These are phyloP conservation scores for Cepaea hortensis DNA, from an alignment of 2,888 invertebrate species.

Conservation along the genomic window DNA sequence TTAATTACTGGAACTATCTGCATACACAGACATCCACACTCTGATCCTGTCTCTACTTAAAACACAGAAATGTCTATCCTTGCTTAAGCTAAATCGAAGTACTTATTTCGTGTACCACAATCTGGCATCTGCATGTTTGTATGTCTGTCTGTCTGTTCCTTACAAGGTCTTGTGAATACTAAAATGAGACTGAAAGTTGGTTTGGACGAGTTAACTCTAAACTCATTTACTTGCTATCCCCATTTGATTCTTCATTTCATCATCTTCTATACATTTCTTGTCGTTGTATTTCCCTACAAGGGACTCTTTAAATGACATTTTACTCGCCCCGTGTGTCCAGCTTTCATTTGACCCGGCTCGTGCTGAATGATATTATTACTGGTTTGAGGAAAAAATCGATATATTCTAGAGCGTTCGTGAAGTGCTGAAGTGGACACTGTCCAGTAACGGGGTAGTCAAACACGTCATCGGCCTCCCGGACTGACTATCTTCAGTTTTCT, in stretches of 20 bases:
- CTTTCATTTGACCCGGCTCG: not conserved
- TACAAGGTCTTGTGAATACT: not conserved
- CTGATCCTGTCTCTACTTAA: no score
- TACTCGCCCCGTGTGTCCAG: not conserved
- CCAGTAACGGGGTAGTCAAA: constrained; percentile 10
- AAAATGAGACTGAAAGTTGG: not conserved
- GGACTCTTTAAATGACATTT: constrained; percentile 18
- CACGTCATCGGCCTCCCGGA: not conserved
- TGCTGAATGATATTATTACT: constrained; percentile 33
- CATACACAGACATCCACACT: no score
- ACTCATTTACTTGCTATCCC: not conserved
- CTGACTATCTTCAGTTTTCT: constrained; percentile 18
- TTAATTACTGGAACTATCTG: no score
- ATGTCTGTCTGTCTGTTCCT: no score
- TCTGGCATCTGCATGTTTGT: no score
- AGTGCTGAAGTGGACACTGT: constrained; percentile 42
- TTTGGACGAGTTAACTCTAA: not conserved
- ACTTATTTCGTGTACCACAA: not conserved
- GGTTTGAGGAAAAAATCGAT: constrained; percentile 28
- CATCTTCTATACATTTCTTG: not conserved
- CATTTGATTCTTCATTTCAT: not conserved
- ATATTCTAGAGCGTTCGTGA: constrained; percentile 32
- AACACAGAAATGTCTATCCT: no score
- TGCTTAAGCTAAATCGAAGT: no score
- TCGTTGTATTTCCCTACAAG: not conserved